Evolutionary conservation across 1,140 invertebrate genomes (phyloP).

Genomic region (Solenopsis invicta): DNA sequence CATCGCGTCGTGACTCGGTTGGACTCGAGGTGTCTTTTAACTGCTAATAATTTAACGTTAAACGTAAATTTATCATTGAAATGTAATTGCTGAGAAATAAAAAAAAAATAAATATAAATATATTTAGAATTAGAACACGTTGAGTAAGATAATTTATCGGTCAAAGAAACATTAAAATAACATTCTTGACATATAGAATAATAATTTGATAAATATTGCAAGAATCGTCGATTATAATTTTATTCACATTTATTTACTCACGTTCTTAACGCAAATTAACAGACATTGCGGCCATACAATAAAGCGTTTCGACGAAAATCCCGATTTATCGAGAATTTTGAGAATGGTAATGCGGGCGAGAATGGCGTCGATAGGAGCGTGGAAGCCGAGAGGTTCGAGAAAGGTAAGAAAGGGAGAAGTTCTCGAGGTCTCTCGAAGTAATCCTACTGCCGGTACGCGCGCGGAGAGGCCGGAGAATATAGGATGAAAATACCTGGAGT

Average conservation of each 20-base stretch:
- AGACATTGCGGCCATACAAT: constrained; percentile 13
- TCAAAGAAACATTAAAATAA: background rate
- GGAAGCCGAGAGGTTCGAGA: constrained; percentile 61
- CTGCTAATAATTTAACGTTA: constrained; percentile 15
- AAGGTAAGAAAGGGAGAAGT: constrained; percentile 82
- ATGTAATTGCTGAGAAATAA: background rate
- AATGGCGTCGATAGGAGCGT: constrained; percentile 48
- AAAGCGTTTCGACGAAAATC: constrained; percentile 65
- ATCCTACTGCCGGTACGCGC: constrained; percentile 79
- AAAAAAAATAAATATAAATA: background rate
- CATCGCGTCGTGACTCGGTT: constrained; percentile 3
- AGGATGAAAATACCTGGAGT: constrained; percentile 87
- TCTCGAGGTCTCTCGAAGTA: constrained; percentile 84
- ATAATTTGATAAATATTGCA: background rate
- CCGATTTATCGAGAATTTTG: constrained; percentile 79
- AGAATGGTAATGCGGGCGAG: constrained; percentile 75
- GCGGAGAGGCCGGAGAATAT: constrained; percentile 84
- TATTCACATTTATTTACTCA: background rate
- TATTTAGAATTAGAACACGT: background rate
- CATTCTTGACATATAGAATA: constrained; percentile 1
- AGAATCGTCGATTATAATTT: background rate
- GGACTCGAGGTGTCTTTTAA: background rate
- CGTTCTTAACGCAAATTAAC: constrained; percentile 17
- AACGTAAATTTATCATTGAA: background rate
- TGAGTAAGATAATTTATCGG: background rate